Evolutionary conservation across 2,888 invertebrate genomes (phyloP).

Genomic region (Stenurella melanura): DNA sequence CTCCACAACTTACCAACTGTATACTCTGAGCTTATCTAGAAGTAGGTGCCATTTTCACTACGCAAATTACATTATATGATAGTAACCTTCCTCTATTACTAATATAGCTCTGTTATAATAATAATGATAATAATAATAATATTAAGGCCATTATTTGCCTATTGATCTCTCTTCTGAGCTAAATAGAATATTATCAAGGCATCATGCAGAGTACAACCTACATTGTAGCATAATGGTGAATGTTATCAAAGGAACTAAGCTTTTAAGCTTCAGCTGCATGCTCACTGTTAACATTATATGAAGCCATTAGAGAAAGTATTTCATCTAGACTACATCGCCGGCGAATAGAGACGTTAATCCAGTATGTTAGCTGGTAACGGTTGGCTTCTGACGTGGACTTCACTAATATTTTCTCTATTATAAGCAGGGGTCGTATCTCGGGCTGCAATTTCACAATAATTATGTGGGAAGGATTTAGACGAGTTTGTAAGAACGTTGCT

Average conservation of each 20-base stretch:
- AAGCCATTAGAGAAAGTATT: background rate
- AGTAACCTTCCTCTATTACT: background rate
- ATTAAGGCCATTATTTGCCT: background rate
- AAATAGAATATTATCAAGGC: conserved; percentile 1
- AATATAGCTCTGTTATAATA: too few species aligned
- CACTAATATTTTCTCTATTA: too few species aligned
- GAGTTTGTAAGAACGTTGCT: too few species aligned
- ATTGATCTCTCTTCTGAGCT: background rate
- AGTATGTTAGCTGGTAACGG: too few species aligned
- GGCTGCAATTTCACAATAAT: too few species aligned
- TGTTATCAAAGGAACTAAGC: background rate
- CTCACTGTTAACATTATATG: background rate
- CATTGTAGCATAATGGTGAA: background rate
- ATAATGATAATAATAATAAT: too few species aligned
- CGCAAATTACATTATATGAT: background rate
- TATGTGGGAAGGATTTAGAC: too few species aligned
- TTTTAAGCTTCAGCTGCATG: background rate
- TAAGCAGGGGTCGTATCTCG: too few species aligned
- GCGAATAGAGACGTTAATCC: too few species aligned
- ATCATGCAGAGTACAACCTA: background rate
- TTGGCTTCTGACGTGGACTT: too few species aligned
- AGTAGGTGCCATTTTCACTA: background rate
- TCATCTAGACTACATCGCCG: background rate
- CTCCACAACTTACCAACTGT: background rate
- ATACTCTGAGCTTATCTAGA: background rate